Evolutionary conservation across 1,140 invertebrate genomes (phyloP).

Genomic region (Amphibalanus amphitrite): DNA sequence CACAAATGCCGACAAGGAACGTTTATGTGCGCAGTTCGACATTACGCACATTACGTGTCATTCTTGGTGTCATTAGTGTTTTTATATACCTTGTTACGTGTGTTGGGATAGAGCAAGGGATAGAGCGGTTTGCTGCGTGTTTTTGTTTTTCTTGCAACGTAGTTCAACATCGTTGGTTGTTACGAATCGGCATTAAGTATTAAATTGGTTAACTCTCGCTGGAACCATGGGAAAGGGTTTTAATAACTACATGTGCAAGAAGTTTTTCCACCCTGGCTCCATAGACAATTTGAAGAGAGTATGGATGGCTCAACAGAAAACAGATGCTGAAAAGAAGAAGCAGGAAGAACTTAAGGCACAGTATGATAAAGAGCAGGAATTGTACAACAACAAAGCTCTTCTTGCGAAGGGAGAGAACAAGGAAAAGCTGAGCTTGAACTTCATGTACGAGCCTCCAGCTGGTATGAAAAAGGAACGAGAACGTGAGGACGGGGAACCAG

Average conservation of each 20-base stretch:
- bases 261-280: conserved; percentile 98
- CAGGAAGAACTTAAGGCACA: conserved; percentile 91
- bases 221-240: conserved; percentile 96
- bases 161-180: no score
- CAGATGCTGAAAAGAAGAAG: conserved; percentile 90
- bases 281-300: conserved; percentile 96
- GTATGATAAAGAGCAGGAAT: conserved; percentile 97
- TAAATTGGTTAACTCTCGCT: no score
- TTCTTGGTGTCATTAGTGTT: no score
- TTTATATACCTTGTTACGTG: no score
- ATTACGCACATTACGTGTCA: no score
- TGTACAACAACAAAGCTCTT: conserved; percentile 92
- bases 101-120: no score
- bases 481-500: conserved; percentile 77
- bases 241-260: conserved; percentile 99
- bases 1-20: no score
- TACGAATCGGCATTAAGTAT: no score
- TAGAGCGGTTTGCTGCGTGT: no score
- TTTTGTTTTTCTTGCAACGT: no score
- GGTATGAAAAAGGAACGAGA: conserved; percentile 80
- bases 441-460: conserved; percentile 98
- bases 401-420: conserved; percentile 89
- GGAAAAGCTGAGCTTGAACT: conserved; percentile 95
- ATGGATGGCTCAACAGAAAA: conserved; percentile 99
- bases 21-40: no score